Evolutionary conservation across 2,113 vertebrate species (phyloP).

Genomic region (Planiliza haematocheilus): DNA sequence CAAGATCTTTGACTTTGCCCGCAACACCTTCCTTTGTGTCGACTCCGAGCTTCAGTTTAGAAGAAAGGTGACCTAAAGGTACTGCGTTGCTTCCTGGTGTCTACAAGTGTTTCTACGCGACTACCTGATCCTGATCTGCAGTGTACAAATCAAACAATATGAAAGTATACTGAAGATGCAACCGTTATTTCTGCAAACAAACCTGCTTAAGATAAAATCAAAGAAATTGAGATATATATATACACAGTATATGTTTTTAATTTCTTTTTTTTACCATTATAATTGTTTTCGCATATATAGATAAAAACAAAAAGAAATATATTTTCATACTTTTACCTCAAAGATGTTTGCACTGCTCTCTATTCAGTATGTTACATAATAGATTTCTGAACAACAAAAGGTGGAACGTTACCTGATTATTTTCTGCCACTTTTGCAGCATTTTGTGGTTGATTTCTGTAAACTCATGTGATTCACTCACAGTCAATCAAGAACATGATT

Average conservation of each 20-base stretch:
- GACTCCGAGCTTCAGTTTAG: conserved; percentile 23
- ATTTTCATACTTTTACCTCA: conserved; percentile 48
- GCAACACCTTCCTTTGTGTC: conserved; percentile 9
- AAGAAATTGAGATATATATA: conserved; percentile 1
- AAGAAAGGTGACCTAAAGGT: conserved; percentile 19
- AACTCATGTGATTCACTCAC: conserved; percentile 23
- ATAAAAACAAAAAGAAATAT: neutral
- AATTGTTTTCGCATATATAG: neutral
- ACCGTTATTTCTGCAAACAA: conserved; percentile 13
- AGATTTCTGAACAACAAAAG: conserved; percentile 2
- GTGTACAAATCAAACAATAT: conserved; percentile 16
- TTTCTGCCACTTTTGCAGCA: neutral
- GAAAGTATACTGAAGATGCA: neutral
- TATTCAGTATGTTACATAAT: conserved; percentile 5
- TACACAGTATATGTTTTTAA: neutral
- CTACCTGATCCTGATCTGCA: conserved; percentile 26
- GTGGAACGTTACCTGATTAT: neutral
- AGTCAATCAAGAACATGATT: conserved; percentile 19
- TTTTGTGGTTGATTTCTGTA: conserved; percentile 40
- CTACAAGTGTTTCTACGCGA: conserved; percentile 19
- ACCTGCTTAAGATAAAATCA: conserved; percentile 43
- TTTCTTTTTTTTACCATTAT: neutral
- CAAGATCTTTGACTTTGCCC: conserved; percentile 22
- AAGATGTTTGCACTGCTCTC: conserved; percentile 28
- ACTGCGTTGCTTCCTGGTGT: conserved; percentile 22